Base-by-base conservation (phyloP, 2,113 vertebrate species). In the Chrysemys picta region DNA sequence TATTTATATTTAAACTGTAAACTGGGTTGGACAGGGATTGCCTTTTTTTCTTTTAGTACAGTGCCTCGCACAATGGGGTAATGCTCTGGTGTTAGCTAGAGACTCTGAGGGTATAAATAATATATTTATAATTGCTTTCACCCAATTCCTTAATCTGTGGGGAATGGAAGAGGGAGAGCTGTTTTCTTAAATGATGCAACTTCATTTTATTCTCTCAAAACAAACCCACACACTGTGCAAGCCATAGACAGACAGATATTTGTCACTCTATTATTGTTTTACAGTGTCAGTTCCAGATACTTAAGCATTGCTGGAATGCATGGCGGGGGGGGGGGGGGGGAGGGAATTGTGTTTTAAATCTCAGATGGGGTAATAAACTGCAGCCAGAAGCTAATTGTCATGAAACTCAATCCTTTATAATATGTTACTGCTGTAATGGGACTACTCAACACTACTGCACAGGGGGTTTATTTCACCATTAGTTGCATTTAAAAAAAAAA, bases 361-460 rank as follows among this genome's bases (percentile, higher is more conserved):
- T 98, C 98, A 95, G 97, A 98, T 98, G 97, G 98, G 97, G 98
- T 98, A 98, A 98, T 98, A 98, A 98, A 98, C 95, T 98, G 97
- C 92, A 98, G 98, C 98, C 98, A 98, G 98, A 98, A 98, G 98
- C 98, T 98, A 98, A 98, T 98, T 98, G 98, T 98, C 98, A 98
- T 98, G 98, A 98, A 98, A 98, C 97, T n/a, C 75, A 98, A 98
- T 97, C 98, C 98, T 98, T 98, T 98, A 97, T 97, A 98, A 98
- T 98, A 96, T 98, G 98, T 98, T 98, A 98, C 98, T 98, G 98
- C 98, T 98, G 97, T 97, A 98, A 96, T 92, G 98, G 98, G 98
- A 98, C 95, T 97, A 94, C 96, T 98, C 98, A 69, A 94, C 97
- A 95, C 97, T 92, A 52, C 98, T 98, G 97, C 94, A 12, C 97